A percentile compares a stretch with the other conserved stretches of the same genome.
phyloP scores from a whole-genome alignment of 2,888 invertebrate genomes.

The Xanthostigma xanthostigma region DNA sequence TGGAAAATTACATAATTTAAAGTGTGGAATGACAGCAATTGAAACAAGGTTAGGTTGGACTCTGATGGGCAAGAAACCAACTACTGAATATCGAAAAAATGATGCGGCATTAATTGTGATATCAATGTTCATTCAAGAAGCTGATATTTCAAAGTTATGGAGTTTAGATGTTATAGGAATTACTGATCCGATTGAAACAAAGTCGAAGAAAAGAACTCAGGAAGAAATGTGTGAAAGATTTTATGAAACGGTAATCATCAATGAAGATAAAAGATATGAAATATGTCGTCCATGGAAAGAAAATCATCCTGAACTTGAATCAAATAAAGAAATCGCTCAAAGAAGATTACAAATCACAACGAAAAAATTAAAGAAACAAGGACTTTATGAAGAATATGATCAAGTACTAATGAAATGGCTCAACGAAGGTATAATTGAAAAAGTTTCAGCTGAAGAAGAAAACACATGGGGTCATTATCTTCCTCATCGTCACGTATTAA shows the following conservation, averaged over 20 bases:
- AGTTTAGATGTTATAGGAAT: too few relatives aligned
- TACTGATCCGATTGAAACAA: slow-evolving; percentile 16
- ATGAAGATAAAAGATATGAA: slow-evolving; percentile 18
- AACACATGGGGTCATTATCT: slow-evolving; percentile 7
- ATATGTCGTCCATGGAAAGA: slow-evolving; percentile 20
- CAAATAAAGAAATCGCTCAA: slow-evolving; percentile 15
- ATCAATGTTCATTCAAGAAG: too few relatives aligned
- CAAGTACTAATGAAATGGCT: slow-evolving; percentile 11
- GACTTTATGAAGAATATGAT: slow-evolving; percentile 14
- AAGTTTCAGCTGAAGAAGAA: not conserved
- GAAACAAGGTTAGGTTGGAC: too few relatives aligned
- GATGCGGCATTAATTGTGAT: too few relatives aligned
- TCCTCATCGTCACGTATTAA: slow-evolving; percentile 15
- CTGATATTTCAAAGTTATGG: too few relatives aligned
- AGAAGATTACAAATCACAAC: slow-evolving; percentile 15
- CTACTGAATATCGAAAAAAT: not conserved
- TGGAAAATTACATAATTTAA: too few relatives aligned
- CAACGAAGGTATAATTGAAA: slow-evolving; percentile 5
- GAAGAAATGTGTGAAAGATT: slow-evolving; percentile 15
- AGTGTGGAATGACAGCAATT: too few relatives aligned
- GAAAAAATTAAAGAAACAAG: slow-evolving; percentile 12
- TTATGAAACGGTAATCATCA: slow-evolving; percentile 15
- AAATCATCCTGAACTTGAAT: slow-evolving; percentile 17
- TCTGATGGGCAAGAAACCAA: slow-evolving; percentile 7
- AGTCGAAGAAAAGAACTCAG: slow-evolving; percentile 12